Percentiles rank a stretch among this genome's conserved stretches.
Conservation (phyloP, 2,113 vertebrate genomes). For the Triplophysa siluroides region DNA sequence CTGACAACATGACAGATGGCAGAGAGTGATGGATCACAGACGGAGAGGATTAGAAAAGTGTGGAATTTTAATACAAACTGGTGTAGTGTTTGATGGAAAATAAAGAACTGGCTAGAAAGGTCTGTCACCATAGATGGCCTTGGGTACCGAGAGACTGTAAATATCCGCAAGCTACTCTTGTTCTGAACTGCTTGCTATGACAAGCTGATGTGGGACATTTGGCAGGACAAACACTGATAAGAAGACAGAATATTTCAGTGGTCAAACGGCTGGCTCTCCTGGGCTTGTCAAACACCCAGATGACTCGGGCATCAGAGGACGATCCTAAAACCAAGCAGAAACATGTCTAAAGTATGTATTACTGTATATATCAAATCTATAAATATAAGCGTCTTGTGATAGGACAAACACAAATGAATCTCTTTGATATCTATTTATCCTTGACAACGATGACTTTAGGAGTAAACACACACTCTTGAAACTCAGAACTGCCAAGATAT, state of each 20-base stretch:
- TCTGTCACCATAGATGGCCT: not conserved
- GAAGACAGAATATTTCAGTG: slow-evolving; percentile 53
- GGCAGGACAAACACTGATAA: slow-evolving; percentile 56
- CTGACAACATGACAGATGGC: slow-evolving; percentile 29
- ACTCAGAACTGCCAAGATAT: no score
- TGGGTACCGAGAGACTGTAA: not conserved
- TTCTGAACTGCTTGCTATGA: slow-evolving; percentile 27
- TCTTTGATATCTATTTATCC: not conserved
- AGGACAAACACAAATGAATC: not conserved
- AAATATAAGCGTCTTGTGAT: not conserved
- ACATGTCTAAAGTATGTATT: not conserved
- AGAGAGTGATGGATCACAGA: slow-evolving; percentile 34
- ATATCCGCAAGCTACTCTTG: slow-evolving; percentile 17
- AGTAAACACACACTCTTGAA: not conserved
- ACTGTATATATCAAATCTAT: not conserved
- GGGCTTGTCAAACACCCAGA: slow-evolving; percentile 54
- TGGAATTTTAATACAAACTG: not conserved
- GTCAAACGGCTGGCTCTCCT: slow-evolving; percentile 54
- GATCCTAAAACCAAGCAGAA: slow-evolving; percentile 51
- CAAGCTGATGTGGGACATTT: slow-evolving; percentile 58
- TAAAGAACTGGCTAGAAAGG: slow-evolving; percentile 48
- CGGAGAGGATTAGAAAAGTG: slow-evolving; percentile 28
- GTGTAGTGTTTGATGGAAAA: not conserved
- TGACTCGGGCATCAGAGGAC: slow-evolving; percentile 47
- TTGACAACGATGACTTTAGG: not conserved